Conservation (phyloP, 2,113 vertebrate species). For the Crypturellus undulatus region DNA sequence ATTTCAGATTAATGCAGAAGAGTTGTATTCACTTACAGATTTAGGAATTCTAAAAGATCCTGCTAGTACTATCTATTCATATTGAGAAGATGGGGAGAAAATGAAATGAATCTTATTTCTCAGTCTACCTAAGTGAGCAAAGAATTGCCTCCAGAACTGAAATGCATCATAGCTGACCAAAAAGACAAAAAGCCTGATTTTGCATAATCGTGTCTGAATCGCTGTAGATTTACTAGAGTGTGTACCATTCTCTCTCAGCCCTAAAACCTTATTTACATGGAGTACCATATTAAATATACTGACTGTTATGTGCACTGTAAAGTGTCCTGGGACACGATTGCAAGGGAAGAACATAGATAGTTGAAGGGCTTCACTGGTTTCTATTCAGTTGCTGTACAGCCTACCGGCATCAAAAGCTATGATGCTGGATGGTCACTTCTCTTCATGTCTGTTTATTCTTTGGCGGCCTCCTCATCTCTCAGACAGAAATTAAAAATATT, state of each 20-base stretch:
- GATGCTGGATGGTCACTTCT: not conserved
- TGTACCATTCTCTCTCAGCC: constrained; percentile 17
- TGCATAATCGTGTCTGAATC: constrained; percentile 38
- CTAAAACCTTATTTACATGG: constrained; percentile 15
- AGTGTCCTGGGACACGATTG: not conserved
- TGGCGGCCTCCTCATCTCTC: not conserved
- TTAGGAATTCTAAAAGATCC: not conserved
- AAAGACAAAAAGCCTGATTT: constrained; percentile 32
- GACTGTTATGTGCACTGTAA: not conserved
- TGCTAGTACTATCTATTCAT: not conserved
- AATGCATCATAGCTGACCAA: constrained; percentile 20
- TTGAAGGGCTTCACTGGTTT: not conserved
- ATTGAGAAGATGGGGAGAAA: not conserved
- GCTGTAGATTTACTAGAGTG: constrained; percentile 17
- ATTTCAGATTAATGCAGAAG: not conserved
- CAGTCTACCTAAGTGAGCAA: not conserved
- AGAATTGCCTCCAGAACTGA: not conserved
- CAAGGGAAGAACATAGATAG: not conserved
- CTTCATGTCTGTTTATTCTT: not conserved
- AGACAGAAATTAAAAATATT: constrained; percentile 1
- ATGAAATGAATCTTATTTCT: constrained; percentile 43
- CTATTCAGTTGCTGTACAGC: not conserved
- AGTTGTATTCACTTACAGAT: not conserved
- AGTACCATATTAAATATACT: not conserved
- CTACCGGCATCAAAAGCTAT: not conserved